Base-by-base conservation (phyloP, 2,113 vertebrate genomes). In the Brachypteracias leptosomus region DNA sequence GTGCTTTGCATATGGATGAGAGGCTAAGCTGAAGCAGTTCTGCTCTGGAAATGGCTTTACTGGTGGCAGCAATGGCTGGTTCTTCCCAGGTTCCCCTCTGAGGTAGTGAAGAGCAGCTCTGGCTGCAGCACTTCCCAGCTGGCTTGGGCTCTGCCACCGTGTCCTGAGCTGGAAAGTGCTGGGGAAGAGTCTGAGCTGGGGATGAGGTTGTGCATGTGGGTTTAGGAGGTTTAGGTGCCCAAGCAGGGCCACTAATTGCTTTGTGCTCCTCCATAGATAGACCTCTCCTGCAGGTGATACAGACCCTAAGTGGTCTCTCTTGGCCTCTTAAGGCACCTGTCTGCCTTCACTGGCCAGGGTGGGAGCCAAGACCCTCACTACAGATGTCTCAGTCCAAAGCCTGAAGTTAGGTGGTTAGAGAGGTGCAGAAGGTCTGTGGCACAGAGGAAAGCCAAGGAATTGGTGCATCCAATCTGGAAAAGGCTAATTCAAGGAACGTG, bases 191-290 rank as follows among this genome's bases (percentile, higher is more conserved):
- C 49, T 54, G 61, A 77, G 49, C 38, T 49, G 49, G 42, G 55
- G 10, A 35, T 75, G 58, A 36, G 46, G 24, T 7, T 46, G 36
- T 67, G 40, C 7, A 36, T 1, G 1, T 9, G 38, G 17, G 10
- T 78, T 82, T 68, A 40, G 55, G 42, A 66, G 47, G 49, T 58
- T 78, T 46, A 47, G 14, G 12, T 74, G 44, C 22, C 19, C 12
- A 14, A 28, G 26, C 2, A 0, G 44, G 25, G 12, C 7, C 11
- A 12, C 4, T 28, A 5, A 28, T 73, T 4, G 3, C 61, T 71
- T 21, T 15, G 13, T 55, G 16, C 3, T 89, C 9, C 33, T 31
- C 80, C 51, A 22, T 14, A 46, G 38, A 10, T 6, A 28, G 17
- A 55, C 7, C 13, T 6, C 12, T 81, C 7, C 58, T 25, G 3